Percentiles rank a stretch among this genome's conserved stretches.
These are phyloP conservation scores for Sisyra nigra DNA, from an alignment of 2,888 invertebrate species.

Conservation along the genomic window DNA sequence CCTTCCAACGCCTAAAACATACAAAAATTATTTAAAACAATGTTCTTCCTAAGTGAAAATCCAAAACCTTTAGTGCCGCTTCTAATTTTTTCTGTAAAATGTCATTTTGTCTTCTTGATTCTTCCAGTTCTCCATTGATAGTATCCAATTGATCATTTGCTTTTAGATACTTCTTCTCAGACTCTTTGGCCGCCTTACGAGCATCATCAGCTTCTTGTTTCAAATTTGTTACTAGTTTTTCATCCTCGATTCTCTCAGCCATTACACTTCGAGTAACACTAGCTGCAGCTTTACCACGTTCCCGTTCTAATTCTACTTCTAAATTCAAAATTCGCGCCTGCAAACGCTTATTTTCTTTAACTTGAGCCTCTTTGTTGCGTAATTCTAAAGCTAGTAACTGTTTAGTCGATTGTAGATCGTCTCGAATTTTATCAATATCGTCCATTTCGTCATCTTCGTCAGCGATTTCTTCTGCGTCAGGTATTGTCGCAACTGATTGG, in stretches of 20 bases:
- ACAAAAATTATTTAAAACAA: background rate
- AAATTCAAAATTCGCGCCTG: constrained; percentile 62
- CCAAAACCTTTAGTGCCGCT: constrained; percentile 43
- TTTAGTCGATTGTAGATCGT: constrained; percentile 82
- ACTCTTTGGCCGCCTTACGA: constrained; percentile 59
- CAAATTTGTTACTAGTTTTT: constrained; percentile 47
- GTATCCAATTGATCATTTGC: constrained; percentile 62
- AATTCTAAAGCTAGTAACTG: constrained; percentile 78
- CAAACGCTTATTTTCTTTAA: constrained; percentile 67
- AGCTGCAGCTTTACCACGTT: constrained; percentile 29
- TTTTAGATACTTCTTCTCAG: constrained; percentile 63
- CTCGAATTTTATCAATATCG: constrained; percentile 78
- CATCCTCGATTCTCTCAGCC: constrained; percentile 25
- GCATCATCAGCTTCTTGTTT: constrained; percentile 63
- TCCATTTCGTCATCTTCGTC: constrained; percentile 71
- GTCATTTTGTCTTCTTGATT: constrained; percentile 59
- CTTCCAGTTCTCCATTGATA: constrained; percentile 60
- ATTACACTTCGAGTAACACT: constrained; percentile 10
- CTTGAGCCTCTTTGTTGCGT: constrained; percentile 64
- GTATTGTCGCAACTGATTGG: constrained; percentile 45
- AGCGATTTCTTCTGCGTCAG: constrained; percentile 19
- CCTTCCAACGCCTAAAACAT: constrained; percentile 13
- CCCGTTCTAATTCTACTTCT: constrained; percentile 66
- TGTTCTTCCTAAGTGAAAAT: background rate
- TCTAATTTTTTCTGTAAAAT: constrained; percentile 62